Evolutionary conservation across 2,797 vertebrate genomes (phyloP).

Genomic region (Onychomys torridus): DNA sequence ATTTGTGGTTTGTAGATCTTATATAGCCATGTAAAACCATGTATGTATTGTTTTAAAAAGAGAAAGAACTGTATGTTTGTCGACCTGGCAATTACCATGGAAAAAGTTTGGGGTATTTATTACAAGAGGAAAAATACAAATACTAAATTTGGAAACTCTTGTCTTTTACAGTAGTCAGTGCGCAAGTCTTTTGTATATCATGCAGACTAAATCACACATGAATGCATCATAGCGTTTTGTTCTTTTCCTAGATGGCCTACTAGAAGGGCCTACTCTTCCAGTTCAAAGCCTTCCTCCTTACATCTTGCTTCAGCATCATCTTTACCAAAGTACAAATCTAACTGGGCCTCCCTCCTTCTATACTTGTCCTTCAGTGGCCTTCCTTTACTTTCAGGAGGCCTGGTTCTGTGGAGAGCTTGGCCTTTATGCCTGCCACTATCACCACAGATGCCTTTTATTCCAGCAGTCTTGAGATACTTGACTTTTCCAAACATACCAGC

Average conservation of each 20-base stretch:
- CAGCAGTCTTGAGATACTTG: not conserved
- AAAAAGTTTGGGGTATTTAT: not conserved
- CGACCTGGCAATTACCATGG: constrained; percentile 7
- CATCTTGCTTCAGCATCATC: not conserved
- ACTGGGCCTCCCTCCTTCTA: not conserved
- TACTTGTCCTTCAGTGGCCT: not conserved
- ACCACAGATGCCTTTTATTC: not conserved
- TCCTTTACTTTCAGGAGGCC: not conserved
- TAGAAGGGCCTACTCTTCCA: not conserved
- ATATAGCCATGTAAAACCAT: not conserved
- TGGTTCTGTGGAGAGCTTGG: constrained; percentile 1
- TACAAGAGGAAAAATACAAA: constrained; percentile 21
- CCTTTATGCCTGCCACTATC: not conserved
- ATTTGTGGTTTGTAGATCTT: not conserved
- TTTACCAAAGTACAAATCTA: not conserved
- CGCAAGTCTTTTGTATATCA: constrained; percentile 24
- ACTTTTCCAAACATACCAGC: not conserved
- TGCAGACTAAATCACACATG: not conserved
- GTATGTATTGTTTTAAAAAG: not conserved
- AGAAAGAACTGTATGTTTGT: not conserved
- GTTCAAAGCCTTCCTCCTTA: not conserved
- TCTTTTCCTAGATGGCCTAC: not conserved
- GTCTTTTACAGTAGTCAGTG: constrained; percentile 14
- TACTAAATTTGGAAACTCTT: constrained; percentile 37
- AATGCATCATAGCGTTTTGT: not conserved